Percentiles rank a stretch among this genome's conserved stretches.
Evolutionary conservation across 1,140 invertebrate genomes (phyloP).

Genomic region (Tetramorium parvispinum): DNA sequence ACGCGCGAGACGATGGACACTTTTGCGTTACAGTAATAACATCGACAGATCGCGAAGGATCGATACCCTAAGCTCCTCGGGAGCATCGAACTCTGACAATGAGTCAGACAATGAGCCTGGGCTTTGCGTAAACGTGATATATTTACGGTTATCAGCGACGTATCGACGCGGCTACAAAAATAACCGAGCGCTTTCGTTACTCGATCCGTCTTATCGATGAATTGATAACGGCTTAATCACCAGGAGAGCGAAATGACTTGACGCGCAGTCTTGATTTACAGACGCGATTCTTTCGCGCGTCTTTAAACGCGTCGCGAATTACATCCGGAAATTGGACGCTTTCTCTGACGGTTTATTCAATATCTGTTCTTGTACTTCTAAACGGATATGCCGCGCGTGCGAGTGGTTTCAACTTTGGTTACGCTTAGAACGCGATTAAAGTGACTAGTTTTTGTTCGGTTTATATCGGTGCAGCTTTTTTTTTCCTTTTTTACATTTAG

Average conservation of each 20-base stretch:
- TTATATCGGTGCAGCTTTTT: background rate
- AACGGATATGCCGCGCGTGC: conserved; percentile 22
- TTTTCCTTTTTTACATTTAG: background rate
- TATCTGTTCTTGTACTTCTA: background rate
- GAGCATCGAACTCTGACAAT: conserved; percentile 58
- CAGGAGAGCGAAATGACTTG: background rate
- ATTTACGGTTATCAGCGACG: conserved; percentile 54
- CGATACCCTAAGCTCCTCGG: conserved; percentile 4
- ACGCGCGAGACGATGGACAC: background rate
- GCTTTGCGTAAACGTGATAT: background rate
- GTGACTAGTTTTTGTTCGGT: background rate
- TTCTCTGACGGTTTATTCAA: conserved; percentile 12
- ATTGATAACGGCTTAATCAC: background rate
- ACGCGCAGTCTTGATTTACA: background rate
- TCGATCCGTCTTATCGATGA: conserved; percentile 49
- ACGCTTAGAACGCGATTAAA: background rate
- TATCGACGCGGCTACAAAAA: conserved; percentile 42
- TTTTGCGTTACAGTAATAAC: background rate
- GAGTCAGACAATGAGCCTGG: background rate
- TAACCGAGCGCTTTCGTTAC: conserved; percentile 25
- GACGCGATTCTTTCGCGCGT: background rate
- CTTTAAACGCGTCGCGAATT: background rate
- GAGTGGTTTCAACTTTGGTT: conserved; percentile 40
- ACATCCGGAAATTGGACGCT: background rate
- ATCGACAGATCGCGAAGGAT: background rate